Evolutionary conservation across 2,113 vertebrate species (phyloP).

Genomic region (Pterophyllum scalare): DNA sequence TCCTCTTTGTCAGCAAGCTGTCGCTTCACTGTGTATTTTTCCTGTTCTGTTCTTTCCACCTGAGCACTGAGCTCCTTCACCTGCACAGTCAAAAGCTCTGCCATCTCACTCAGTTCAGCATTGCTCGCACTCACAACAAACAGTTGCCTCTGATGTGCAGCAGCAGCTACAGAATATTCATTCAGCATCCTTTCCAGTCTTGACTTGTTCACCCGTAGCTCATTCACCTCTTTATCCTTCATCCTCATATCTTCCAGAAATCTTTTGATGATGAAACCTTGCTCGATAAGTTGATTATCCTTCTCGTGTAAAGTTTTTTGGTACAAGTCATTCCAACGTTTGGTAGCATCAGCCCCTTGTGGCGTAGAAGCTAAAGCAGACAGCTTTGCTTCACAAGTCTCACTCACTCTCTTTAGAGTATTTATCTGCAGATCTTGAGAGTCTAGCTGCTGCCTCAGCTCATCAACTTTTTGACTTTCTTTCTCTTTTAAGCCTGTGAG

Average conservation of each 20-base stretch:
- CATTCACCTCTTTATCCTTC: slow-evolving; percentile 77
- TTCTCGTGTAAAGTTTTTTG: slow-evolving; percentile 83
- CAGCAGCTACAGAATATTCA: slow-evolving; percentile 77
- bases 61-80: slow-evolving; percentile 74
- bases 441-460: slow-evolving; percentile 73
- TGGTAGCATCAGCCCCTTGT: slow-evolving; percentile 76
- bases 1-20: slow-evolving; percentile 74
- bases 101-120: slow-evolving; percentile 61
- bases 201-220: slow-evolving; percentile 72
- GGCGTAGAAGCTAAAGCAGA: slow-evolving; percentile 78
- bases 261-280: slow-evolving; percentile 75
- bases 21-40: slow-evolving; percentile 73
- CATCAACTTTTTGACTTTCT: slow-evolving; percentile 54
- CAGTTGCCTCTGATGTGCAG: slow-evolving; percentile 79
- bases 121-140: slow-evolving; percentile 83
- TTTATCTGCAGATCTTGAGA: slow-evolving; percentile 75
- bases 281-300: slow-evolving; percentile 83
- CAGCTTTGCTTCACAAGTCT: slow-evolving; percentile 77
- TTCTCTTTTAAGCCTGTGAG: slow-evolving; percentile 74
- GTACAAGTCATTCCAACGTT: slow-evolving; percentile 81
- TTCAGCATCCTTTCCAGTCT: slow-evolving; percentile 77
- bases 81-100: slow-evolving; percentile 69
- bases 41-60: slow-evolving; percentile 75
- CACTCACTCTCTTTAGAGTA: slow-evolving; percentile 78
- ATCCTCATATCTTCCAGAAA: slow-evolving; percentile 80